phyloP scores from a whole-genome alignment of 2,888 invertebrate species.

The Ethmia dodecea region DNA sequence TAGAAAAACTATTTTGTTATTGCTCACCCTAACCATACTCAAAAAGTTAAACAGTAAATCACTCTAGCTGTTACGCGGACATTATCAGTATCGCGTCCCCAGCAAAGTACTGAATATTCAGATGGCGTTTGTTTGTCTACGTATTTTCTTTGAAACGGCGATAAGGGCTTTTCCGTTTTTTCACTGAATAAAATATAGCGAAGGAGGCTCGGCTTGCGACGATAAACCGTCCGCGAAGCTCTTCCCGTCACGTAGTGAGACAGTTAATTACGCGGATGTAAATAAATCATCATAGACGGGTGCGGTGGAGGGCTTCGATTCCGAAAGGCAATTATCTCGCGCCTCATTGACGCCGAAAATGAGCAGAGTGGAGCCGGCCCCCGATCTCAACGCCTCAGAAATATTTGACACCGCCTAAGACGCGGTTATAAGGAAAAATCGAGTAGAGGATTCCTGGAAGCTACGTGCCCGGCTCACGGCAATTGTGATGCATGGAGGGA shows the following conservation, averaged over 20 bases:
- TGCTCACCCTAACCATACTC: constrained; percentile 25
- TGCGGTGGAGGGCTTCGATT: constrained; percentile 67
- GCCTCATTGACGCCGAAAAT: constrained; percentile 72
- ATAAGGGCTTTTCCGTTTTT: constrained; percentile 65
- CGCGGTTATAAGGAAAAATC: constrained; percentile 61
- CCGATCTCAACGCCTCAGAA: constrained; percentile 46
- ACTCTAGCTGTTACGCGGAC: constrained; percentile 53
- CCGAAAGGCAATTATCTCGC: constrained; percentile 72
- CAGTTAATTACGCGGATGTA: constrained; percentile 76
- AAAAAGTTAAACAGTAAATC: constrained; percentile 58
- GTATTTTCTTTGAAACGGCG: constrained; percentile 60
- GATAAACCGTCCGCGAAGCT: constrained; percentile 68
- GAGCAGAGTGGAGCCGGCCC: constrained; percentile 40
- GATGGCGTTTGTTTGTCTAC: constrained; percentile 68
- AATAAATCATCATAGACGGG: constrained; percentile 75
- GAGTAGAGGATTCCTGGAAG: constrained; percentile 51
- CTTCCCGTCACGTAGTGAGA: constrained; percentile 75
- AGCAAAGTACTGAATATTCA: constrained; percentile 63
- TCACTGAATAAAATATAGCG: constrained; percentile 65
- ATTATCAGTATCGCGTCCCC: constrained; percentile 61
- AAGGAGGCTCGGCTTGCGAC: constrained; percentile 51
- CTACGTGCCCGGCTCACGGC: constrained; percentile 59
- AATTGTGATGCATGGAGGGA: constrained; percentile 63
- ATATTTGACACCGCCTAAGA: constrained; percentile 62
- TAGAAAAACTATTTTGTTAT: not conserved